Evolutionary conservation across 2,888 invertebrate genomes (phyloP).

Genomic region (Amitus sp.): DNA sequence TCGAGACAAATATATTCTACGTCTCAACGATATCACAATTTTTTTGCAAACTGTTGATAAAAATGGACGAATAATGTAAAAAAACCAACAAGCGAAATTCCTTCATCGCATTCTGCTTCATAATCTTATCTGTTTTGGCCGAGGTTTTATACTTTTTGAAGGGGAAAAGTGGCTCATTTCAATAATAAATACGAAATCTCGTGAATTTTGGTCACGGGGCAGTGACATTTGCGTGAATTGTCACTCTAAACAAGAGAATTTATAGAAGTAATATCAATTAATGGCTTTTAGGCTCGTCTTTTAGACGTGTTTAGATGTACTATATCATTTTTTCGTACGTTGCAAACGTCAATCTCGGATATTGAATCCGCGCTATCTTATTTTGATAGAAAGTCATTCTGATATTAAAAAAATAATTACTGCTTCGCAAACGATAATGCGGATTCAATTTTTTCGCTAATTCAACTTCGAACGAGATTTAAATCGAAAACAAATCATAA

Average conservation of each 20-base stretch:
- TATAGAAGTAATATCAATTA: constrained; percentile 6
- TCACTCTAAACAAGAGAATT: background rate
- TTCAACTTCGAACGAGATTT: too few relatives aligned
- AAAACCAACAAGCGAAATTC: constrained; percentile 15
- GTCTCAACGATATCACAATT: constrained; percentile 10
- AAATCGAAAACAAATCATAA: background rate
- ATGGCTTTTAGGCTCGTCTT: constrained; percentile 1
- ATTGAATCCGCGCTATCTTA: background rate
- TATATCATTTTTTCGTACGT: background rate
- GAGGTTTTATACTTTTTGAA: background rate
- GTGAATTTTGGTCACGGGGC: background rate
- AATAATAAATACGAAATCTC: background rate
- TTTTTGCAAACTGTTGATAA: constrained; percentile 9
- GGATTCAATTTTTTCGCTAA: background rate
- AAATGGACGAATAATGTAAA: constrained; percentile 22
- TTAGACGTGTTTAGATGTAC: background rate
- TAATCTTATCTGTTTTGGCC: constrained; percentile 24
- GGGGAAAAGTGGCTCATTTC: background rate
- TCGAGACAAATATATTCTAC: constrained; percentile 9
- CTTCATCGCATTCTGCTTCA: constrained; percentile 1
- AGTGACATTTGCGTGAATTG: constrained; percentile 1
- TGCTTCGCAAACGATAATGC: background rate
- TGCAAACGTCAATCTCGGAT: background rate
- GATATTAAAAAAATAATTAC: constrained; percentile 7
- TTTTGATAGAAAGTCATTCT: background rate